Conservation (phyloP, 2,888 invertebrate genomes). For the Scelioninae gen. 1 region DNA sequence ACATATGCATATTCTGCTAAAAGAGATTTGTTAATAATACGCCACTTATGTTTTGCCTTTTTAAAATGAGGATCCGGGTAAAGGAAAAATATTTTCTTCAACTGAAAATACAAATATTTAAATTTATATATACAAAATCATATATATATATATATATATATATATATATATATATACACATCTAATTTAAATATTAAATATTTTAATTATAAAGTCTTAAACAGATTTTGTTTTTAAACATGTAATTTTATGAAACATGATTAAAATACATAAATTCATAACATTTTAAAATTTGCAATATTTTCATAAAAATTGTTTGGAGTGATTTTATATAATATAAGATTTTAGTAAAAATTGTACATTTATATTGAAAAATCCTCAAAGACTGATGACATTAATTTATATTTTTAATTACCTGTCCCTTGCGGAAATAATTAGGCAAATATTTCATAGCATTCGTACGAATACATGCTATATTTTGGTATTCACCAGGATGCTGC, state of each 20-base stretch:
- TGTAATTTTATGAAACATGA: no score
- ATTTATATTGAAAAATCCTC: no score
- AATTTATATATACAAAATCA: not conserved
- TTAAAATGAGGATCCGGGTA: slow-evolving; percentile 99
- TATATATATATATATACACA: no score
- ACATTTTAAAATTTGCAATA: no score
- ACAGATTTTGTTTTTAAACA: no score
- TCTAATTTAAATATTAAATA: no score
- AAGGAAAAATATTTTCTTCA: slow-evolving; percentile 98
- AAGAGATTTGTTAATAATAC: slow-evolving; percentile 96
- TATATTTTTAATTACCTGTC: slow-evolving; percentile 88
- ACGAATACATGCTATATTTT: slow-evolving; percentile 97
- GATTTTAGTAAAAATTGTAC: no score
- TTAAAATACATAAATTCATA: no score
- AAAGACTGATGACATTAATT: not conserved
- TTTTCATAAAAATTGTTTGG: no score
- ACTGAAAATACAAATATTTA: slow-evolving; percentile 85
- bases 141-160: no score
- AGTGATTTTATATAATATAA: no score
- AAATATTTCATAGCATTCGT: slow-evolving; percentile 99
- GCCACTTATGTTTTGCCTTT: slow-evolving; percentile 99
- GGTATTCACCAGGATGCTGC: slow-evolving; percentile 90
- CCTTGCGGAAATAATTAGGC: slow-evolving; percentile 97
- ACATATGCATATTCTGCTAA: slow-evolving; percentile 99
- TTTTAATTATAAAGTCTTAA: no score